Evolutionary conservation across 2,113 vertebrate genomes (phyloP).

Genomic region (Orycteropus afer): DNA sequence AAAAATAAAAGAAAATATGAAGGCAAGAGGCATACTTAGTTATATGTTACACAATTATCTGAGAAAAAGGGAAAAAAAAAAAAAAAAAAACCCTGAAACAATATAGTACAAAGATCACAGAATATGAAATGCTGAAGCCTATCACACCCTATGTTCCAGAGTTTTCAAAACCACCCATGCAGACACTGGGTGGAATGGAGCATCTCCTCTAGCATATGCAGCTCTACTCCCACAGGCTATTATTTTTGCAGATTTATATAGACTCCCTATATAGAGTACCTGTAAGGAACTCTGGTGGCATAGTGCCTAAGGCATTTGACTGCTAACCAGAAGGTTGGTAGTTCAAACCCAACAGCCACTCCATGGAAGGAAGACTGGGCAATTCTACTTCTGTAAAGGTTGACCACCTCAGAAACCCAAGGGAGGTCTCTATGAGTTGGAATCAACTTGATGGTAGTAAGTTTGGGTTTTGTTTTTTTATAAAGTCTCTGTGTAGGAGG

Average conservation of each 20-base stretch:
- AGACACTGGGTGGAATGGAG: background rate
- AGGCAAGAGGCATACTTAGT: background rate
- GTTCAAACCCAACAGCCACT: too few relatives aligned
- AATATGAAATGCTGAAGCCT: background rate
- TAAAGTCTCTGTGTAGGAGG: background rate
- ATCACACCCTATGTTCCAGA: background rate
- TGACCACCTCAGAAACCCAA: too few relatives aligned
- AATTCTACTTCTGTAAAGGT: too few relatives aligned
- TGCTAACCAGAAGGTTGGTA: too few relatives aligned
- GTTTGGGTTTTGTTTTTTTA: too few relatives aligned
- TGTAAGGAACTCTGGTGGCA: too few relatives aligned
- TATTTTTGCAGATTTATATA: background rate
- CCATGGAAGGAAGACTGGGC: too few relatives aligned
- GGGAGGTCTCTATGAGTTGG: too few relatives aligned
- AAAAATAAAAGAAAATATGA: conserved; percentile 29
- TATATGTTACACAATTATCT: background rate
- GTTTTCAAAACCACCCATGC: background rate
- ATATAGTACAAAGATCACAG: background rate
- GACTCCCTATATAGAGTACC: background rate
- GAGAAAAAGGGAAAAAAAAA: background rate
- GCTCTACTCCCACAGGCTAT: background rate
- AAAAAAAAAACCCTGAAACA: background rate
- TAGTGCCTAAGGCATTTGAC: too few relatives aligned
- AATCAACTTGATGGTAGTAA: too few relatives aligned
- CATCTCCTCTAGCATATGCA: accelerated